Evolutionary conservation across 2,797 vertebrate species (phyloP).

Genomic region (Oreochromis mossambicus): DNA sequence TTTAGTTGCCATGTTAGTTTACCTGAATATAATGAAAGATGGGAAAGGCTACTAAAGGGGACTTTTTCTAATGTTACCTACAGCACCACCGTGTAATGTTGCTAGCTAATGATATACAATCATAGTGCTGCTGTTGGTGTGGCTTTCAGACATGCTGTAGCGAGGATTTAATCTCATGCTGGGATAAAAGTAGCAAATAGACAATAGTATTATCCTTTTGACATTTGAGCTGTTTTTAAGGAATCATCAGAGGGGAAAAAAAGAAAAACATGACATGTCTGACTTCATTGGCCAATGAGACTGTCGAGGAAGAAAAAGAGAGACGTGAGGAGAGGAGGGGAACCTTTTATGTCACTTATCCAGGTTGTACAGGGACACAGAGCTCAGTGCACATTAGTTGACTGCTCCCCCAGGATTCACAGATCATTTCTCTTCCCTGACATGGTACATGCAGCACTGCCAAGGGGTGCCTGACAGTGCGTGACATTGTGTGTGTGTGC

Average conservation of each 20-base stretch:
- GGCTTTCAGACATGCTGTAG: background rate
- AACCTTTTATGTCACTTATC: slow-evolving; percentile 62
- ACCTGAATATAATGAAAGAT: background rate
- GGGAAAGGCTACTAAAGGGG: background rate
- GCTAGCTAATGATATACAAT: background rate
- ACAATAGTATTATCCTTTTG: background rate
- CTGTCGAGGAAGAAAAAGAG: background rate
- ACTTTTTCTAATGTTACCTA: background rate
- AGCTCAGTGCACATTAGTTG: slow-evolving; percentile 69
- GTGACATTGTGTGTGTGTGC: slow-evolving; percentile 29
- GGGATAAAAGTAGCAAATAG: background rate
- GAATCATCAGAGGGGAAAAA: background rate
- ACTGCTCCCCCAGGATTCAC: slow-evolving; percentile 68
- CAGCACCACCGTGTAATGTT: background rate
- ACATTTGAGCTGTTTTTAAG: background rate
- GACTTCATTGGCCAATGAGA: background rate
- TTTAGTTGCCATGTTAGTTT: background rate
- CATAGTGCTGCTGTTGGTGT: background rate
- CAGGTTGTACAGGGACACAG: slow-evolving; percentile 64
- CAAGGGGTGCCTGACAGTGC: slow-evolving; percentile 46
- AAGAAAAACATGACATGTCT: background rate
- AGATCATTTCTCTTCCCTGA: slow-evolving; percentile 77
- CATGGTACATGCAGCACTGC: slow-evolving; percentile 64
- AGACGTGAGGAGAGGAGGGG: background rate
- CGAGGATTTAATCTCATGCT: background rate